These are phyloP conservation scores for Atherinomorus stipes DNA, from an alignment of 2,113 vertebrate genomes.

Conservation along the genomic window DNA sequence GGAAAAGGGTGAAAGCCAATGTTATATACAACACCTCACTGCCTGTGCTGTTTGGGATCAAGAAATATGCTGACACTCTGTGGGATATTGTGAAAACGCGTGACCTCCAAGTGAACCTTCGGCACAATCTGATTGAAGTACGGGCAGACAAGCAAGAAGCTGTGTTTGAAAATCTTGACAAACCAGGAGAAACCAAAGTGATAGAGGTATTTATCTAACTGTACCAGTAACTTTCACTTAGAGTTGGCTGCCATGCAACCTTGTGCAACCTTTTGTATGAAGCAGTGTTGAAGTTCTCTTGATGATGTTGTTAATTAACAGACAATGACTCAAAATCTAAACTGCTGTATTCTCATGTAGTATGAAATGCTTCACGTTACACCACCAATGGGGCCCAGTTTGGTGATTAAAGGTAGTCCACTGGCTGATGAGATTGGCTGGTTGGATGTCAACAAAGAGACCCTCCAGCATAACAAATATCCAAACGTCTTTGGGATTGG, in stretches of 20 bases:
- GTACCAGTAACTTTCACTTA: neutral
- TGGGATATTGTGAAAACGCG: slow-evolving; percentile 88
- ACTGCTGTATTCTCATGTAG: slow-evolving; percentile 67
- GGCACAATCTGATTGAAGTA: slow-evolving; percentile 91
- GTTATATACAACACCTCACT: slow-evolving; percentile 94
- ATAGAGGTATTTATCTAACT: slow-evolving; percentile 81
- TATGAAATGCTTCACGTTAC: slow-evolving; percentile 99
- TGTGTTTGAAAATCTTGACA: slow-evolving; percentile 94
- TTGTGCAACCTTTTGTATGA: neutral
- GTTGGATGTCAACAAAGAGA: slow-evolving; percentile 92
- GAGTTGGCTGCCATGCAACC: no score
- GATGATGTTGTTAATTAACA: neutral
- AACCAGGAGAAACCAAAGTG: slow-evolving; percentile 89
- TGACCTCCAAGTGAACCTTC: slow-evolving; percentile 89
- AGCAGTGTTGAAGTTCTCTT: neutral
- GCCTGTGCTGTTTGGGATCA: slow-evolving; percentile 91
- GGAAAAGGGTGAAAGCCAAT: slow-evolving; percentile 90
- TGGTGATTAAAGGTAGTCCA: slow-evolving; percentile 85
- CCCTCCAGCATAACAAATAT: slow-evolving; percentile 91
- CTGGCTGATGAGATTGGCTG: slow-evolving; percentile 88
- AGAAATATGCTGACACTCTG: slow-evolving; percentile 93
- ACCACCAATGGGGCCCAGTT: slow-evolving; percentile 93
- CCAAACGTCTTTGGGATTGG: slow-evolving; percentile 96
- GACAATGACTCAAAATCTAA: no score
- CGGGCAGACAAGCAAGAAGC: slow-evolving; percentile 92